Evolutionary conservation across 2,113 vertebrate genomes (phyloP).

Genomic region (Coregonus clupeaformis): DNA sequence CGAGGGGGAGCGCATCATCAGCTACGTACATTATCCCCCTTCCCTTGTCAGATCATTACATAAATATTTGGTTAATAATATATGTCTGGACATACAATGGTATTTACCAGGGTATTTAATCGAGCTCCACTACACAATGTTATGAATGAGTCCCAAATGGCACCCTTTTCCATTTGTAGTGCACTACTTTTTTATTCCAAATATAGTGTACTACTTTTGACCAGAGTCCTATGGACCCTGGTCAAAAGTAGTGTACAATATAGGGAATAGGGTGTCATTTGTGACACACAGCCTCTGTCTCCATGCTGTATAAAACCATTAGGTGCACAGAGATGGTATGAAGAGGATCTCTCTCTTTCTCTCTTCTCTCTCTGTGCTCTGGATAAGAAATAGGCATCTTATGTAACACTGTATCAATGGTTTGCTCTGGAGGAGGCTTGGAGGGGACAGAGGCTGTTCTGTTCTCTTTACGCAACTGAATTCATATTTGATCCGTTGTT

Average conservation of each 20-base stretch:
- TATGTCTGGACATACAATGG: conserved; percentile 35
- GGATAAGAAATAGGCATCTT: conserved; percentile 32
- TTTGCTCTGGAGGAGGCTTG: conserved; percentile 25
- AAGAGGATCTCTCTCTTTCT: not conserved
- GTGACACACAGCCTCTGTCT: not conserved
- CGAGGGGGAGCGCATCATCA: conserved; percentile 38
- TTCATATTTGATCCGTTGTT: too few species aligned
- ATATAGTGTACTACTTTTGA: too few species aligned
- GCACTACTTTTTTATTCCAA: too few species aligned
- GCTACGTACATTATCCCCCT: conserved; percentile 39
- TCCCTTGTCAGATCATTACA: conserved; percentile 45
- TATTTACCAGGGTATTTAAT: conserved; percentile 3
- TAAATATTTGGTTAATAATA: conserved; percentile 51
- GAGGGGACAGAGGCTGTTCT: too few species aligned
- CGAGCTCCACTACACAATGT: not conserved
- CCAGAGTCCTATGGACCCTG: too few species aligned
- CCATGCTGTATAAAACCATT: not conserved
- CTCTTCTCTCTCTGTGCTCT: not conserved
- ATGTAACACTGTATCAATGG: conserved; percentile 52
- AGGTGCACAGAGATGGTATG: not conserved
- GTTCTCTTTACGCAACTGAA: too few species aligned
- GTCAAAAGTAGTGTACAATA: too few species aligned
- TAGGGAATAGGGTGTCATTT: too few species aligned
- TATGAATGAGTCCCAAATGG: conserved; percentile 17
- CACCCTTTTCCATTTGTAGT: too few species aligned